phyloP scores from a whole-genome alignment of 2,113 vertebrate species.

The Hippolais icterina region DNA sequence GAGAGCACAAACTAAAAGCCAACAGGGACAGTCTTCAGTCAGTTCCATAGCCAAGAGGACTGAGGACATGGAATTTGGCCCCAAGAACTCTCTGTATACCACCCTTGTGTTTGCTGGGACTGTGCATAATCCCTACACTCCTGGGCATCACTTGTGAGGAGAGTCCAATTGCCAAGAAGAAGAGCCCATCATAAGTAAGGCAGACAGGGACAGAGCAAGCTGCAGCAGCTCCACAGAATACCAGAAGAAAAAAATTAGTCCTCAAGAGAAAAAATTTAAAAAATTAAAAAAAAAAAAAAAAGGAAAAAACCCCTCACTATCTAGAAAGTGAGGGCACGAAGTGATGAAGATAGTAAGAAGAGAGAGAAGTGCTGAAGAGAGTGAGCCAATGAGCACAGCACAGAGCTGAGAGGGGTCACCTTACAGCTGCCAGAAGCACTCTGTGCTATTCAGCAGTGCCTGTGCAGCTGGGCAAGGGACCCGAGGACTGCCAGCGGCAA shows the following conservation, averaged over 20 bases:
- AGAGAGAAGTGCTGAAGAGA: neutral
- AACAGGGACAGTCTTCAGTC: neutral
- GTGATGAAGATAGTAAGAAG: neutral
- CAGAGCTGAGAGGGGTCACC: neutral
- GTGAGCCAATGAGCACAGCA: neutral
- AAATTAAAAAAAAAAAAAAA: too few species aligned
- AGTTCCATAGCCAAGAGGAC: neutral
- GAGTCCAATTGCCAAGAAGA: neutral
- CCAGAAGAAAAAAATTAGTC: neutral
- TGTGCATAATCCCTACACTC: fast-evolving
- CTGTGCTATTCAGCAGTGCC: neutral
- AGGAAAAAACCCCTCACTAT: too few species aligned
- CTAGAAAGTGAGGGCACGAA: neutral
- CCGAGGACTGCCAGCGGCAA: neutral
- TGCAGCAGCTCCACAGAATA: neutral
- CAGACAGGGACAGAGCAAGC: neutral
- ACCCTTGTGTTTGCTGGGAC: neutral
- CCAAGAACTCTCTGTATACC: fast-evolving
- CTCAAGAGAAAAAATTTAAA: neutral
- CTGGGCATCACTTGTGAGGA: neutral
- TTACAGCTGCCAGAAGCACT: fast-evolving
- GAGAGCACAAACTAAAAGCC: neutral
- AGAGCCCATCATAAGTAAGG: neutral
- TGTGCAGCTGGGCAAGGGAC: neutral
- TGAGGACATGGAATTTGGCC: neutral